Conservation (phyloP, 2,797 vertebrate species). For the Chrosomus eos region DNA sequence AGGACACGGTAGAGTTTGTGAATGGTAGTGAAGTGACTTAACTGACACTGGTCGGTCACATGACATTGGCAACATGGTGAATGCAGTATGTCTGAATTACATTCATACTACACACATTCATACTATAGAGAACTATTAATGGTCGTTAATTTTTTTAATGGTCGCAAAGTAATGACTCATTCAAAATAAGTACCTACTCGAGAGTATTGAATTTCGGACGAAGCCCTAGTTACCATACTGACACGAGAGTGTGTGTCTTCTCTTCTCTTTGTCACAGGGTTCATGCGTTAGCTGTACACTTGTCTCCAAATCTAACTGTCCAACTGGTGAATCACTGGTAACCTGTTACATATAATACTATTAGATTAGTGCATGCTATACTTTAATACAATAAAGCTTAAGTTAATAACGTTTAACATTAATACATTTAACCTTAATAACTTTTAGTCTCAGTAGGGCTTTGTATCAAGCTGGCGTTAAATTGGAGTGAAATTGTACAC, state of each 20-base stretch:
- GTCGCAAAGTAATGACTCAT: neutral
- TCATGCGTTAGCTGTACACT: conserved; percentile 68
- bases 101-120: neutral
- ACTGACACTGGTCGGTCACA: neutral
- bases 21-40: neutral
- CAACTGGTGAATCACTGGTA: conserved; percentile 65
- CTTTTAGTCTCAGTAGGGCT: neutral
- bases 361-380: neutral
- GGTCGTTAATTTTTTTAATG: neutral
- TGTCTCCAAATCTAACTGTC: conserved; percentile 64
- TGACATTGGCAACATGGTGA: neutral
- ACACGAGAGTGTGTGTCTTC: neutral
- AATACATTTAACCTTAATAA: neutral
- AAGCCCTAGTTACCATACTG: neutral
- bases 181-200: neutral
- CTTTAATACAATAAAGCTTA: neutral
- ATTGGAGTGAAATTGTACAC: neutral
- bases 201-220: neutral
- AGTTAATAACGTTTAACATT: no score
- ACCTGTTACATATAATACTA: conserved; percentile 35
- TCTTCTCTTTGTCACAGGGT: conserved; percentile 63
- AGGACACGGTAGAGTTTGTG: neutral
- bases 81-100: neutral
- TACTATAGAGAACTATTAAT: neutral
- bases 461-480: neutral